phyloP scores from a whole-genome alignment of 2,113 vertebrate genomes.

The Hassar affinis region DNA sequence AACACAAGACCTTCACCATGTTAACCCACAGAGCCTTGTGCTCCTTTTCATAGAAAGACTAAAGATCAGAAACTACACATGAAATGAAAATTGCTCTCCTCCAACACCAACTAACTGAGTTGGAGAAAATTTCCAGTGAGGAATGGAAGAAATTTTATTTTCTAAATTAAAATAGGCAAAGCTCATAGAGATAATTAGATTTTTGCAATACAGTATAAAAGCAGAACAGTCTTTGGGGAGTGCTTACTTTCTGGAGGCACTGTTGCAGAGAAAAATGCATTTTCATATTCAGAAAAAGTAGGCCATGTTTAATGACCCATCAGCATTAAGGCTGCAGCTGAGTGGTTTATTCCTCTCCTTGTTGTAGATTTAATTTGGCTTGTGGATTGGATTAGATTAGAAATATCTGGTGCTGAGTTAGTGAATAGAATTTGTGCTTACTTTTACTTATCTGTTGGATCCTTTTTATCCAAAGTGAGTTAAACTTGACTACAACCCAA shows the following conservation, averaged over 20 bases:
- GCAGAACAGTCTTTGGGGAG: too few species aligned
- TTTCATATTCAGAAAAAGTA: not conserved
- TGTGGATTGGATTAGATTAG: not conserved
- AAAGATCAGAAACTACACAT: too few species aligned
- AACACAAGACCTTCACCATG: too few species aligned
- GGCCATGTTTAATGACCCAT: not conserved
- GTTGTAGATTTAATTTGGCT: not conserved
- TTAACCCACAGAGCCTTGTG: too few species aligned
- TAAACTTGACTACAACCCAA: not conserved
- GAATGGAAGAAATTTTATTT: not conserved
- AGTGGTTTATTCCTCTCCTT: not conserved
- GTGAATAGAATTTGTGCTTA: not conserved
- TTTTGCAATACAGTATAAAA: not conserved
- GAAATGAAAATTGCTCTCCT: not conserved
- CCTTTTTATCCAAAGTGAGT: not conserved
- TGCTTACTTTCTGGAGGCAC: too few species aligned
- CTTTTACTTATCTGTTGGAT: not conserved
- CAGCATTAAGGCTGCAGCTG: not conserved
- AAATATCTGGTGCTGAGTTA: not conserved
- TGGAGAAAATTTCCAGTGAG: not conserved
- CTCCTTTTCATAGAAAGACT: too few species aligned
- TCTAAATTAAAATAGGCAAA: not conserved
- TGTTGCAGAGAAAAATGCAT: too few species aligned
- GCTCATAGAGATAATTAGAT: not conserved
- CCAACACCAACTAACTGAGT: not conserved